A percentile compares a stretch with the other conserved stretches of the same genome.
Evolutionary conservation across 1,140 invertebrate species (phyloP).

Genomic region (Pomacea maculata): DNA sequence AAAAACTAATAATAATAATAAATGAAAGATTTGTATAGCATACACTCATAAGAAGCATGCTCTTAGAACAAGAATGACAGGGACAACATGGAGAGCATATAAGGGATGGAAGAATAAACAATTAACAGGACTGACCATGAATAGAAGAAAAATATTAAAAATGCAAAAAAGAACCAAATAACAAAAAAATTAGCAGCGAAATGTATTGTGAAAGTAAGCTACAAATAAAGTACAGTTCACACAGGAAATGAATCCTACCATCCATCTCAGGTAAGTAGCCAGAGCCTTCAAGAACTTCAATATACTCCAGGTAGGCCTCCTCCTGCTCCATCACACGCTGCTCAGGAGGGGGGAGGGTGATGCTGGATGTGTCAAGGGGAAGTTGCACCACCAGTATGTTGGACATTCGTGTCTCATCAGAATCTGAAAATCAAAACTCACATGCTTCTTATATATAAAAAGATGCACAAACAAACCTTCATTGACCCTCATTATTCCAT

Average conservation of each 20-base stretch:
- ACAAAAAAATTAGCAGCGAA: background rate
- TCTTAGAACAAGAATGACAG: too few species aligned
- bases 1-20: too few species aligned
- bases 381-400: slow-evolving; percentile 61
- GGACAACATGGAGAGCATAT: too few species aligned
- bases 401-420: slow-evolving; percentile 55
- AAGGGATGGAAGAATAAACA: too few species aligned
- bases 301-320: slow-evolving; percentile 62
- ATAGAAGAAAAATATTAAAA: too few species aligned
- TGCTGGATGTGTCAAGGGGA: slow-evolving; percentile 53
- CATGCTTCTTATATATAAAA: too few species aligned
- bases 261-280: slow-evolving; percentile 57
- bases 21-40: too few species aligned
- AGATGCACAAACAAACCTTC: too few species aligned
- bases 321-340: slow-evolving; percentile 48
- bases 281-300: slow-evolving; percentile 59
- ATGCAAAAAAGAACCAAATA: too few species aligned
- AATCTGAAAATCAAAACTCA: slow-evolving; percentile 26
- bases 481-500: too few species aligned
- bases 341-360: slow-evolving; percentile 50
- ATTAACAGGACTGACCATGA: background rate
- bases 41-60: too few species aligned
- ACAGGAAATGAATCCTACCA: slow-evolving; percentile 36
- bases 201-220: too few species aligned
- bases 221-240: background rate